phyloP scores from a whole-genome alignment of 2,888 invertebrate genomes.

The Hydrotaea cyrtoneurina region DNA sequence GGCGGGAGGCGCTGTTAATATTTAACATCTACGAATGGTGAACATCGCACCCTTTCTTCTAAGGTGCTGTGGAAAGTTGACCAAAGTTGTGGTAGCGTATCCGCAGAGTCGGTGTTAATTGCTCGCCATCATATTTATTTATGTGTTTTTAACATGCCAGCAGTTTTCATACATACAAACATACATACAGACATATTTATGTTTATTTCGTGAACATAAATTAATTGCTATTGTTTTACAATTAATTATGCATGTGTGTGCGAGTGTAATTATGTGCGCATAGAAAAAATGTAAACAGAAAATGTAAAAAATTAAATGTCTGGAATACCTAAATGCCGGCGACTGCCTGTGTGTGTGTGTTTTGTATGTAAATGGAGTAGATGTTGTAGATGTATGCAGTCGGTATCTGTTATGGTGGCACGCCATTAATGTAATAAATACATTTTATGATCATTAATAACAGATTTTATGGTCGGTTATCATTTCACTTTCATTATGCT shows the following conservation, averaged over 20 bases:
- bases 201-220: constrained; percentile 13
- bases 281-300: neutral
- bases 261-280: neutral
- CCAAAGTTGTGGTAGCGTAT: too few relatives aligned
- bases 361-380: too few relatives aligned
- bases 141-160: neutral
- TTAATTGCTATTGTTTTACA: constrained; percentile 30
- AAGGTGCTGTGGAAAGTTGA: too few relatives aligned
- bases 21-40: too few relatives aligned
- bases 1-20: too few relatives aligned
- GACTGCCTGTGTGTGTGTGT: neutral
- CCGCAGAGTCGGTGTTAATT: neutral
- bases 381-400: neutral
- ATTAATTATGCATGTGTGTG: constrained; percentile 17
- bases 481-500: constrained; percentile 29
- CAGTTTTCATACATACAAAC: too few relatives aligned
- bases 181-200: constrained; percentile 16
- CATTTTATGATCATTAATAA: constrained; percentile 36
- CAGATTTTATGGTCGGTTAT: constrained; percentile 28
- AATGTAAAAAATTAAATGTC: constrained; percentile 9
- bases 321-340: neutral
- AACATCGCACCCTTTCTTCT: too few relatives aligned
- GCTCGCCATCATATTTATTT: neutral
- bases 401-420: neutral
- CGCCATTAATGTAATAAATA: constrained; percentile 11